These are phyloP conservation scores for Capitulum mitella DNA, from an alignment of 2,888 invertebrate species.

Conservation along the genomic window DNA sequence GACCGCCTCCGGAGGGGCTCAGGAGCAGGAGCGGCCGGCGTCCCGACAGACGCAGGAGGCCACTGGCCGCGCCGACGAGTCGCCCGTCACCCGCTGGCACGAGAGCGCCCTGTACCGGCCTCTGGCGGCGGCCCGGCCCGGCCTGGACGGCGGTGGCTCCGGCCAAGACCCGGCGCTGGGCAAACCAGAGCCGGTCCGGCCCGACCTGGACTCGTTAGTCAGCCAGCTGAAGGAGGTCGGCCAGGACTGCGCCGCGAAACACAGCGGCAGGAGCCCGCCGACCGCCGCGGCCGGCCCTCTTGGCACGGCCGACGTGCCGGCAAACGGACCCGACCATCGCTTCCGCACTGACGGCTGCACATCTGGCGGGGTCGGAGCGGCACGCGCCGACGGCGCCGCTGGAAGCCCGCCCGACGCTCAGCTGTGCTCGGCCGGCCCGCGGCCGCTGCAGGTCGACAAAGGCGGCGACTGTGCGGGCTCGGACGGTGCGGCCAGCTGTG, in stretches of 20 bases:
- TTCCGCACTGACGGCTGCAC: not conserved
- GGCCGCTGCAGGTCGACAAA: not conserved
- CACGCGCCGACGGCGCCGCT: not conserved
- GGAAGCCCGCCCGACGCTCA: not conserved
- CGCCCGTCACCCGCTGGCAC: not conserved
- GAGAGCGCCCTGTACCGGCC: conserved; percentile 10
- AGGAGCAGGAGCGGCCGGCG: not conserved
- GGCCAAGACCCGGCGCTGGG: no score
- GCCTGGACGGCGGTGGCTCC: not conserved
- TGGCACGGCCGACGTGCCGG: not conserved
- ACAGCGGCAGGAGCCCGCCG: no score
- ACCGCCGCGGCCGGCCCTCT: not conserved
- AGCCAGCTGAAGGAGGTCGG: no score
- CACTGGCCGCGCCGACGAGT: not conserved
- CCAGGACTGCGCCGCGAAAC: no score
- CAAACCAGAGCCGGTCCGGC: no score
- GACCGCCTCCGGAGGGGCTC: no score
- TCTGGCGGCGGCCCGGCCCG: not conserved
- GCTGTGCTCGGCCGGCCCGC: not conserved
- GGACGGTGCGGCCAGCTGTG: not conserved
- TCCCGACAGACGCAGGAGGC: not conserved
- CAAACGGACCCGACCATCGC: not conserved
- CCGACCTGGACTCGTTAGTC: not conserved
- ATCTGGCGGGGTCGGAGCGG: not conserved
- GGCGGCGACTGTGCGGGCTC: not conserved